Percentiles rank a stretch among this genome's conserved stretches.
phyloP scores from a whole-genome alignment of 2,113 vertebrate species.

The Prionailurus viverrinus region DNA sequence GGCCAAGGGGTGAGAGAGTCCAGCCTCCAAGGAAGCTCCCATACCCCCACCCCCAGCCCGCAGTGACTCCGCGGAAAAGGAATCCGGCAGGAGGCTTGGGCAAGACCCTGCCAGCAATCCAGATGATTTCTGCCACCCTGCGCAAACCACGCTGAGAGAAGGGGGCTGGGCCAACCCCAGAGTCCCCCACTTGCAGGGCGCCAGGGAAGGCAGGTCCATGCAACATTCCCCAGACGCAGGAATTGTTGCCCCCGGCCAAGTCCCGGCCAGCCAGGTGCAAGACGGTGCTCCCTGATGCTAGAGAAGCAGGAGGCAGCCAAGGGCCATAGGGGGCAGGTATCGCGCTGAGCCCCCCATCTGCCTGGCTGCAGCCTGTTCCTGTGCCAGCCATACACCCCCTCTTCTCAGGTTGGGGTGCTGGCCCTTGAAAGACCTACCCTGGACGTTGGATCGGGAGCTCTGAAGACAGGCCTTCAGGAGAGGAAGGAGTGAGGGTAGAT shows the following conservation, averaged over 20 bases:
- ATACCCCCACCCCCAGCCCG: rapidly evolving
- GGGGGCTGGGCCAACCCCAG: background rate
- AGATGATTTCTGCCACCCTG: constrained; percentile 44
- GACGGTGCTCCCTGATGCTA: background rate
- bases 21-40: background rate
- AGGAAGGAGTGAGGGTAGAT: background rate
- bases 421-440: background rate
- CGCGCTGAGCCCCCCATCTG: background rate
- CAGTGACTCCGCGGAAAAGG: constrained; percentile 78
- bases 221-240: background rate
- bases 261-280: background rate
- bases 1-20: background rate
- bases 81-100: constrained; percentile 80
- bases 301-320: constrained; percentile 77
- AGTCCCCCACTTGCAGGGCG: background rate
- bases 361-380: background rate
- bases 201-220: background rate
- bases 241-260: background rate
- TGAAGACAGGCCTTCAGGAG: background rate
- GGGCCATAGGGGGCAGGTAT: constrained; percentile 27
- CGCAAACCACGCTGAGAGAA: constrained; percentile 51
- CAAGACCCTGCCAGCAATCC: constrained; percentile 75
- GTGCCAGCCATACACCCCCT: background rate
- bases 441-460: background rate
- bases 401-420: background rate